Evolutionary conservation across 1,140 invertebrate genomes (phyloP).

Genomic region (Kradibia gibbosae): DNA sequence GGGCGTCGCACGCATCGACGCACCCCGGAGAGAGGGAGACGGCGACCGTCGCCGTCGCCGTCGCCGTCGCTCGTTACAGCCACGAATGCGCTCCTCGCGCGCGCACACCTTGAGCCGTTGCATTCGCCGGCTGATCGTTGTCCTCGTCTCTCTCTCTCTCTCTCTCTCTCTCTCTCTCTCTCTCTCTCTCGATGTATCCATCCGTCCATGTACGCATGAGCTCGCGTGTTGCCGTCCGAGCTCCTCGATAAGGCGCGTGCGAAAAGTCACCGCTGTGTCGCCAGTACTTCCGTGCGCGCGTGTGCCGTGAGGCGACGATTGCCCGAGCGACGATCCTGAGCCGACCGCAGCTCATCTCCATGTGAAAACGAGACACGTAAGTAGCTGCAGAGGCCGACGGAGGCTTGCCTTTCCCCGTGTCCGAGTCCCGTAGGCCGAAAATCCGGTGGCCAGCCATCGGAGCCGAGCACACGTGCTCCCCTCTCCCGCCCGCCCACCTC

Average conservation of each 20-base stretch:
- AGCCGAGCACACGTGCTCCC: not conserved
- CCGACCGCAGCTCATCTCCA: too few species aligned
- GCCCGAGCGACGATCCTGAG: too few species aligned
- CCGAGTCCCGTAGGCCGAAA: too few species aligned
- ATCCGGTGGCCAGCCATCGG: too few species aligned
- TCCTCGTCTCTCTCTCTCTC: not conserved
- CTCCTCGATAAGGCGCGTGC: not conserved
- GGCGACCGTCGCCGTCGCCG: not conserved
- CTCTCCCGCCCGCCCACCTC: too few species aligned
- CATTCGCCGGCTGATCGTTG: not conserved
- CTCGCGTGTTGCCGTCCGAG: not conserved
- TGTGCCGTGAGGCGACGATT: too few species aligned
- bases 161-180: not conserved
- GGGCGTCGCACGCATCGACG: not conserved
- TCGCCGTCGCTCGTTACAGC: constrained; percentile 11
- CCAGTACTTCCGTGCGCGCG: too few species aligned
- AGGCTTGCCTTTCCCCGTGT: too few species aligned
- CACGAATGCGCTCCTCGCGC: constrained; percentile 39
- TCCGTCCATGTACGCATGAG: not conserved
- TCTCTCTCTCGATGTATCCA: not conserved
- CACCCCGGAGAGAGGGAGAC: not conserved
- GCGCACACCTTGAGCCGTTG: constrained; percentile 34
- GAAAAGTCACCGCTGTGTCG: not conserved
- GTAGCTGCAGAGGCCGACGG: too few species aligned
- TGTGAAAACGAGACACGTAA: too few species aligned